Base-by-base conservation (phyloP, 2,797 vertebrate species). In the Megaceryle alcyon region DNA sequence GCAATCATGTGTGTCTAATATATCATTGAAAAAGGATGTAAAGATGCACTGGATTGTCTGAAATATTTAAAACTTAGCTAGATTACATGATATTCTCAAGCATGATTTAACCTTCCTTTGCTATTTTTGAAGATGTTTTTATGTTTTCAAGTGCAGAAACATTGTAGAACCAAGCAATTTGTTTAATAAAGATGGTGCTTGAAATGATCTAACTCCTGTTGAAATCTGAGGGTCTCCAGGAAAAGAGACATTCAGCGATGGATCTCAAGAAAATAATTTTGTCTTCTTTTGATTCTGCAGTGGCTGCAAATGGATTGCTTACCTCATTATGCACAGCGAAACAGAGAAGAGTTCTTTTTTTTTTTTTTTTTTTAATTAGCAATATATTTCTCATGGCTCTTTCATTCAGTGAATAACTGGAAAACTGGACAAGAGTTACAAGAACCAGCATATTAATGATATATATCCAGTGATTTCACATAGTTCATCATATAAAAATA, bases 361-460 rank as follows among this genome's bases (percentile, higher is more conserved):
- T 6, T 14, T 41, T 41, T 41, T 41, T 15, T 3, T 84, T 54
- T 86, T 91, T 86, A 85, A 87, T 89, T 80, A 94, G 23, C 53
- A 85, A 54, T 77, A 31, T 53, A 70, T 82, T 82, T 77, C 25
- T 13, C 25, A 56, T 69, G 78, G 46, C 12, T 85, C 63, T 39
- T 37, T 76, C 35, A 66, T 70, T 72, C 48, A n/a, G 20, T 54
- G 21, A 54, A 80, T 70, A 72, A 85, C 29, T 51, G 44, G 8
- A 88, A 94, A 94, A 92, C 43, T 63, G 39, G 93, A 66, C 12
- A 82, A 61, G 77, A 92, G 20, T 60, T 80, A 86, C 37, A 61
- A 78, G 25, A 75, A 71, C 3, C 0, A 12, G 8, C 14, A 39
- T 56, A 29, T 84, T 63, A 60, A 46, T 66, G 26, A 59, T 88